Conservation (phyloP, 2,888 invertebrate genomes). For the Leptinotarsa tumamoca region DNA sequence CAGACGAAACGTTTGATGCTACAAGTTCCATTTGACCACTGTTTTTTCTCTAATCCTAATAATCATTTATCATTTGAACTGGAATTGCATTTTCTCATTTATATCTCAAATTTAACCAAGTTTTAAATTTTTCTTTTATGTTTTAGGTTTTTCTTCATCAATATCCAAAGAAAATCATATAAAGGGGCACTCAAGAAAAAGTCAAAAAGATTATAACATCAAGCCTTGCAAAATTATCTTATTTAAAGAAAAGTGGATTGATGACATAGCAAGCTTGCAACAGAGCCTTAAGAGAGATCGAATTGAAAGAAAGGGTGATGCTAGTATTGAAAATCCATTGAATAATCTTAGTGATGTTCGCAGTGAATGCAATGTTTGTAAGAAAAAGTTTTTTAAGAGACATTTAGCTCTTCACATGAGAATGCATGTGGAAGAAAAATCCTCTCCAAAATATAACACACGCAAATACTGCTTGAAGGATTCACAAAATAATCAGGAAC, state of each 20-base stretch:
- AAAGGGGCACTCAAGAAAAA: background rate
- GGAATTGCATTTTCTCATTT: background rate
- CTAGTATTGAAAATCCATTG: no score
- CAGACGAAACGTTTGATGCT: no score
- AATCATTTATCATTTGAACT: no score
- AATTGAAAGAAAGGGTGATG: no score
- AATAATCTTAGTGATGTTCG: background rate
- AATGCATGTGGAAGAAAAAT: conserved; percentile 13
- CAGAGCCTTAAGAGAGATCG: background rate
- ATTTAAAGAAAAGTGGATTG: background rate
- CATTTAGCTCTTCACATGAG: conserved; percentile 8
- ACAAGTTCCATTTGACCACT: no score
- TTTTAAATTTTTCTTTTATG: background rate
- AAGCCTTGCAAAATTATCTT: background rate
- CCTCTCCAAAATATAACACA: background rate
- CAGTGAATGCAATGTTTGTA: conserved; percentile 68
- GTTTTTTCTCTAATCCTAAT: no score
- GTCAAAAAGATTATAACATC: background rate
- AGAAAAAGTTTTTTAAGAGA: conserved; percentile 61
- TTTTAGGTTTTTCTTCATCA: background rate
- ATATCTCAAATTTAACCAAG: background rate
- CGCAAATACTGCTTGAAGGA: background rate
- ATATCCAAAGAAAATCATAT: background rate
- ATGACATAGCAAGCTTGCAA: background rate
- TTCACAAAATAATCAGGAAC: background rate